phyloP scores from a whole-genome alignment of 2,797 vertebrate species.

The Cichlasoma orientale region DNA sequence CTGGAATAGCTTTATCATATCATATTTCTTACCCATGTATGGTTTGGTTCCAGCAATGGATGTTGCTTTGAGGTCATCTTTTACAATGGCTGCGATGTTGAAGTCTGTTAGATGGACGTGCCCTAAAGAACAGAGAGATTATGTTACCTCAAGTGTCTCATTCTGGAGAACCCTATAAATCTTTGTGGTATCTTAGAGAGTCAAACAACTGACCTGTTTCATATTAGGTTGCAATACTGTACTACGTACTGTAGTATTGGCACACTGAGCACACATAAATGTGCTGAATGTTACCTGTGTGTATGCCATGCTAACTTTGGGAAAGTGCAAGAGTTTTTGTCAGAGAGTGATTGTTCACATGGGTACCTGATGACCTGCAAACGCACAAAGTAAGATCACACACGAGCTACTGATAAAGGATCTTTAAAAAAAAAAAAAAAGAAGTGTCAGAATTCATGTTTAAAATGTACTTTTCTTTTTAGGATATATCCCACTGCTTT shows the following conservation, averaged over 20 bases:
- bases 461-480: not conserved
- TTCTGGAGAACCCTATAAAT: not conserved
- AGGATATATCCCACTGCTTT: not conserved
- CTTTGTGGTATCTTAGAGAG: not conserved
- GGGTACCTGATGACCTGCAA: conserved; percentile 24
- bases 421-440: conserved; percentile 19
- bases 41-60: conserved; percentile 97
- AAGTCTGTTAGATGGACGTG: conserved; percentile 96
- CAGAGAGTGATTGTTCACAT: conserved; percentile 57
- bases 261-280: conserved; percentile 56
- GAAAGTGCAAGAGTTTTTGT: conserved; percentile 34
- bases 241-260: conserved; percentile 37
- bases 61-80: conserved; percentile 86
- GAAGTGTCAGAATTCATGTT: not conserved
- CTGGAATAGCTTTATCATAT: not conserved
- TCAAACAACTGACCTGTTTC: conserved; percentile 60
- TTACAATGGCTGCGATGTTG: conserved; percentile 92
- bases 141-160: not conserved
- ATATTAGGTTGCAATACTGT: conserved; percentile 53
- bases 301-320: conserved; percentile 1
- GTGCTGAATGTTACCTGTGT: conserved; percentile 29
- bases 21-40: conserved; percentile 89
- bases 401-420: not conserved
- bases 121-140: conserved; percentile 75
- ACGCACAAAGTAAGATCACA: not conserved